Percentiles rank a stretch among this genome's conserved stretches.
phyloP scores from a whole-genome alignment of 2,797 vertebrate species.

The Pempheris klunzingeri region DNA sequence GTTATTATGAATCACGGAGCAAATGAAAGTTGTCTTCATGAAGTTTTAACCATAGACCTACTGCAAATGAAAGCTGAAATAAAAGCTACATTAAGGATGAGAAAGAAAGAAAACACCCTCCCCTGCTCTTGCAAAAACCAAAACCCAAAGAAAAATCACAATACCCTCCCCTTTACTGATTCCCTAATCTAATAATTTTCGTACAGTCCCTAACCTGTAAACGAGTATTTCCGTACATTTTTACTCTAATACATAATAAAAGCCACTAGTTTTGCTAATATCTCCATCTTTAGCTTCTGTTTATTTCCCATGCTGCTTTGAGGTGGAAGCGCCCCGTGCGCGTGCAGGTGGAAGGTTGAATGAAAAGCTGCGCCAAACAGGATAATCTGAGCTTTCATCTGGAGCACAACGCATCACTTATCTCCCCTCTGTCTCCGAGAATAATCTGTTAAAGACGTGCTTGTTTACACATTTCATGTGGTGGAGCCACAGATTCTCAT shows the following conservation, averaged over 20 bases:
- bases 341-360: constrained; percentile 39
- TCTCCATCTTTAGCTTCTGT: not conserved
- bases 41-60: not conserved
- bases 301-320: not conserved
- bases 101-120: not conserved
- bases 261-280: not conserved
- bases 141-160: not conserved
- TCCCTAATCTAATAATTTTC: not conserved
- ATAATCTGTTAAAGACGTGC: constrained; percentile 3
- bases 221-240: no score
- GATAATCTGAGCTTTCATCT: constrained; percentile 61
- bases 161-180: not conserved
- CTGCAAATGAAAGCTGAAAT: not conserved
- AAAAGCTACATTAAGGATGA: not conserved
- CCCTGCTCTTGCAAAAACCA: not conserved
- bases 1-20: not conserved
- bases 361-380: constrained; percentile 51
- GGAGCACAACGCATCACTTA: constrained; percentile 24
- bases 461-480: not conserved
- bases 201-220: constrained; percentile 1
- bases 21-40: not conserved
- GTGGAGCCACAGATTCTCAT: not conserved
- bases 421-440: constrained; percentile 24
- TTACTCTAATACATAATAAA: no score
- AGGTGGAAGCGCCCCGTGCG: constrained; percentile 3